Percentiles rank a stretch among this genome's conserved stretches.
Evolutionary conservation across 1,140 invertebrate species (phyloP).

Genomic region (Harpegnathos saltator): DNA sequence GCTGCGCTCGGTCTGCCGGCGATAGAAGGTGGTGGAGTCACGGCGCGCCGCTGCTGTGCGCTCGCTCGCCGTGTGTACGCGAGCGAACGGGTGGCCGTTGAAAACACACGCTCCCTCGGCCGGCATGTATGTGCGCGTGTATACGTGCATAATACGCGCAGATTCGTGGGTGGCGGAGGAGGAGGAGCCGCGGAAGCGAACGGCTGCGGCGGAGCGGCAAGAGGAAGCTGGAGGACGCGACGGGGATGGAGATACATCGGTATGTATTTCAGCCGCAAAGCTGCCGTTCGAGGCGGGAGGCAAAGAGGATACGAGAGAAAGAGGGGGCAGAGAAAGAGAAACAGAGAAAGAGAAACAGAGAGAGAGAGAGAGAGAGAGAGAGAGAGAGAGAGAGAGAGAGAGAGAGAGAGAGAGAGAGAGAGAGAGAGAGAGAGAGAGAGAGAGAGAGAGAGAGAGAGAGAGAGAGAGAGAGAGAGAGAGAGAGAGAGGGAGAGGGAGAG

Average conservation of each 20-base stretch:
- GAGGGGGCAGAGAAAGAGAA: conserved; percentile 35
- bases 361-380: conserved; percentile 53
- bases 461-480: conserved; percentile 54
- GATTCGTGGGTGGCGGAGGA: conserved; percentile 48
- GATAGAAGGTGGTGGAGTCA: conserved; percentile 73
- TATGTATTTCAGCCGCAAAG: conserved; percentile 80
- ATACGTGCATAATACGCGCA: background rate
- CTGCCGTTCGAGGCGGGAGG: conserved; percentile 50
- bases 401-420: conserved; percentile 41
- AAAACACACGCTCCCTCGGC: no score
- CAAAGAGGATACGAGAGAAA: conserved; percentile 53
- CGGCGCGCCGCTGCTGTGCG: conserved; percentile 57
- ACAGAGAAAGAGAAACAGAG: background rate
- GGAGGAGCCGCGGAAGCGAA: conserved; percentile 53
- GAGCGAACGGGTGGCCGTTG: no score
- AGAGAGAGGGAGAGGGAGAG: conserved; percentile 19
- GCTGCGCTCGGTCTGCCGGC: conserved; percentile 57
- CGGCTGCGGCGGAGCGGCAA: background rate
- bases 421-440: background rate
- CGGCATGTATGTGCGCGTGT: no score
- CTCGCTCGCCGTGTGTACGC: conserved; percentile 26
- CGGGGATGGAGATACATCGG: conserved; percentile 78
- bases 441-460: background rate
- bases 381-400: background rate
- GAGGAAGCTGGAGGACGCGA: conserved; percentile 46